These are phyloP conservation scores for Penaeus chinensis DNA, from an alignment of 1,140 invertebrate genomes.

Conservation along the genomic window DNA sequence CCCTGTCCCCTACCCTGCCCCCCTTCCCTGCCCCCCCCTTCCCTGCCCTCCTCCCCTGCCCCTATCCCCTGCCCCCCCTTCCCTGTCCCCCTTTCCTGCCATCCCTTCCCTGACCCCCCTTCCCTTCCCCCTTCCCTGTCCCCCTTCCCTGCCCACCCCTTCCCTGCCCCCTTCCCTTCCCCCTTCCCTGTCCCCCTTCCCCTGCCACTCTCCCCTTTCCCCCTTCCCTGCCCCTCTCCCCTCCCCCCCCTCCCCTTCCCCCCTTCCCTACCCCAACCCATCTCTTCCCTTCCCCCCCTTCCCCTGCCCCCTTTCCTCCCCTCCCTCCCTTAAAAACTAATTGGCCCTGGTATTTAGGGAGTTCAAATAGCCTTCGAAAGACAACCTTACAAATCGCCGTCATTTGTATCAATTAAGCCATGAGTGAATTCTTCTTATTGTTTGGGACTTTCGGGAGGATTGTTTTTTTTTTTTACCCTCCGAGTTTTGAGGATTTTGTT, in stretches of 20 bases:
- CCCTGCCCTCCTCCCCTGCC: background rate
- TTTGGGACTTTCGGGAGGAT: too few species aligned
- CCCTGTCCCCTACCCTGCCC: background rate
- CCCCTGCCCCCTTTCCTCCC: background rate
- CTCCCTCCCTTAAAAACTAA: background rate
- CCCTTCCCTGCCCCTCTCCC: constrained; percentile 1
- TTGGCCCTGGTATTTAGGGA: too few species aligned
- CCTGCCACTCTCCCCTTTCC: constrained; percentile 5
- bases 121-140: background rate
- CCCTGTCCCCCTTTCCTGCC: constrained; percentile 10
- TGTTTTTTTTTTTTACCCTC: too few species aligned
- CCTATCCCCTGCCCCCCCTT: background rate
- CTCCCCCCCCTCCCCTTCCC: constrained; percentile 7
- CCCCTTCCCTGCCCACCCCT: constrained; percentile 2
- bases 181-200: constrained; percentile 6
- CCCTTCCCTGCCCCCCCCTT: background rate
- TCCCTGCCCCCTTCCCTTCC: constrained; percentile 10
- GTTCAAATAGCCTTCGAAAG: too few species aligned
- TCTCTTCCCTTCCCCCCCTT: background rate
- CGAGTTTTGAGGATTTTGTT: too few species aligned
- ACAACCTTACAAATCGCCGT: too few species aligned
- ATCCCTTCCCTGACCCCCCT: background rate
- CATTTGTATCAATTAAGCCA: too few species aligned
- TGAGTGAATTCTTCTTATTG: too few species aligned
- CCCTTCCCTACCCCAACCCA: background rate